Conservation (phyloP, 30 jellyfish, hydroid and myxozoan genomes). For the Haliclystus octoradiatus region DNA sequence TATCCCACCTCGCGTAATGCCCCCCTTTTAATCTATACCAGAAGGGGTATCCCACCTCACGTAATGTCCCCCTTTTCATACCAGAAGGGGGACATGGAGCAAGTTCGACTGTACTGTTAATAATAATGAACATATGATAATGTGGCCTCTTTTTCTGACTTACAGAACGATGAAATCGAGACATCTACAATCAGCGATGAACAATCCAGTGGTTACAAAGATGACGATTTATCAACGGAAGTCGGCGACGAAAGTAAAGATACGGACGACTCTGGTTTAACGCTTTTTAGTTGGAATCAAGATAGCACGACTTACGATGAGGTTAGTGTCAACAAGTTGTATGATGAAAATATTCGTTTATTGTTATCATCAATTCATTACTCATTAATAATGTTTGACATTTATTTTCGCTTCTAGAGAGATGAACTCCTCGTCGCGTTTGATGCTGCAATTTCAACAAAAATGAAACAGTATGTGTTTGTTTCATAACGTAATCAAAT, state of each 20-base stretch:
- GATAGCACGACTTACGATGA: constrained; percentile 10
- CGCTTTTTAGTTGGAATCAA: constrained; percentile 81
- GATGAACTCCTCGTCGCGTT: constrained; percentile 86
- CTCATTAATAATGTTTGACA: background rate
- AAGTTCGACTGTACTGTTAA: no score
- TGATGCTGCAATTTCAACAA: constrained; percentile 74
- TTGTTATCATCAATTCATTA: no score
- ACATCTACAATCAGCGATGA: constrained; percentile 40
- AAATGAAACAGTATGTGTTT: constrained; percentile 55
- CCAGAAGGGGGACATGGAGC: no score
- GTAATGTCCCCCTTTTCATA: no score
- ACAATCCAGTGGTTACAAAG: constrained; percentile 90
- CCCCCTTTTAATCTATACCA: no score
- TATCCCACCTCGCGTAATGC: no score
- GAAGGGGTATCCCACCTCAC: no score
- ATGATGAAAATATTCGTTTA: no score
- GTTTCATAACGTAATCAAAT: background rate
- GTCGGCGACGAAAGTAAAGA: constrained; percentile 80
- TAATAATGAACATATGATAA: no score
- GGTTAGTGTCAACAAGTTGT: background rate
- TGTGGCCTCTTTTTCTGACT: no score
- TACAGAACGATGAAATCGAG: background rate
- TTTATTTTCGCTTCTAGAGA: constrained; percentile 3
- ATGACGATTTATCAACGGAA: constrained; percentile 95
- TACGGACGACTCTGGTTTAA: constrained; percentile 37